Percentiles rank a stretch among this genome's conserved stretches.
phyloP scores from a whole-genome alignment of 35 echinoderm and acorn worm species.

The Apostichopus californicus region DNA sequence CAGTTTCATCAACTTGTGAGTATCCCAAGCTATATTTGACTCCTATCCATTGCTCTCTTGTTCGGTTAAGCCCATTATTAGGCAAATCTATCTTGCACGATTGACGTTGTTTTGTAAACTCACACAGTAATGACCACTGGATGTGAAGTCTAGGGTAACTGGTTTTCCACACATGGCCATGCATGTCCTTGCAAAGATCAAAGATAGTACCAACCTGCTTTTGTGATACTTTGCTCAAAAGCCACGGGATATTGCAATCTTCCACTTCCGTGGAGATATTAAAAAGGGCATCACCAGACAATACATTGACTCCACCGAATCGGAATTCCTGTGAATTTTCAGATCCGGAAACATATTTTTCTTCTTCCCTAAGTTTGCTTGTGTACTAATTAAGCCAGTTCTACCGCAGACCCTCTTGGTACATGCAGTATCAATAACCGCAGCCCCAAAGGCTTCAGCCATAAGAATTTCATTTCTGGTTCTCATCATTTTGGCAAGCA shows the following conservation, averaged over 20 bases:
- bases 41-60: background rate
- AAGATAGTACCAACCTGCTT: slow-evolving; percentile 13
- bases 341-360: background rate
- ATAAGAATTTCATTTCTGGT: slow-evolving; percentile 25
- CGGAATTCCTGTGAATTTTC: too few species aligned
- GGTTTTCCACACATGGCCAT: slow-evolving; percentile 32
- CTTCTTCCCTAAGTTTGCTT: background rate
- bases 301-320: too few species aligned
- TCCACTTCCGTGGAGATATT: slow-evolving; percentile 2
- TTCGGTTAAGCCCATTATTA: background rate
- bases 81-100: background rate
- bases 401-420: slow-evolving; percentile 29
- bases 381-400: background rate
- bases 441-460: slow-evolving; percentile 30
- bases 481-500: background rate
- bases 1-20: background rate
- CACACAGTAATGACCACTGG: background rate
- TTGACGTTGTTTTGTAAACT: background rate
- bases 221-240: slow-evolving; percentile 39
- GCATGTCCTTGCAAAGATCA: slow-evolving; percentile 5
- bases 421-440: slow-evolving; percentile 47
- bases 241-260: slow-evolving; percentile 1
- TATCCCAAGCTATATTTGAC: background rate
- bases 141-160: slow-evolving; percentile 7
- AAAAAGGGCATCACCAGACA: too few species aligned